A percentile compares a stretch with the other conserved stretches of the same genome.
Evolutionary conservation across 2,888 invertebrate genomes (phyloP).

Genomic region (Torymus auratus): DNA sequence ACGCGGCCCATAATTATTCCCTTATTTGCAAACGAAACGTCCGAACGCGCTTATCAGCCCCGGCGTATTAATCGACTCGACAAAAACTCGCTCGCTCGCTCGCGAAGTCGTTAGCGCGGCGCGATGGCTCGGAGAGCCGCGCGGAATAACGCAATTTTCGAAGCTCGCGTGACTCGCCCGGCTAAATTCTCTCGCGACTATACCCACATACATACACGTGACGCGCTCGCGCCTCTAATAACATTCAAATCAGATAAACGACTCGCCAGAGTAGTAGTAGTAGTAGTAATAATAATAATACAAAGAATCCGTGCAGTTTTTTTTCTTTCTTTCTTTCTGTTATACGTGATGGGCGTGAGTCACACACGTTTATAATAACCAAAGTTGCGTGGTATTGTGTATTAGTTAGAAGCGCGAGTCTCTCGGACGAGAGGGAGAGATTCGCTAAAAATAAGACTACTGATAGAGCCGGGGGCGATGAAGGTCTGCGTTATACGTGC

Average conservation of each 20-base stretch:
- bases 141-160: slow-evolving; percentile 30
- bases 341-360: no score
- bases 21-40: slow-evolving; percentile 42
- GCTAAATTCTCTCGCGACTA: slow-evolving; percentile 21
- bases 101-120: background rate
- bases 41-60: slow-evolving; percentile 17
- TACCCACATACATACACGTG: background rate
- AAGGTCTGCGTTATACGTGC: no score
- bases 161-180: slow-evolving; percentile 44
- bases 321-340: no score
- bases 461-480: no score
- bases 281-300: background rate
- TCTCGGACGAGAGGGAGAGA: no score
- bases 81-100: background rate
- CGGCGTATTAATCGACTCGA: slow-evolving; percentile 22
- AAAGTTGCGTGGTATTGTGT: no score
- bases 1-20: slow-evolving; percentile 19
- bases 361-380: no score
- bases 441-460: no score
- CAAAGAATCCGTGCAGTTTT: no score
- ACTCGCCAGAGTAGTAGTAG: background rate
- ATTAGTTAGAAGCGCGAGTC: no score
- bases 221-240: slow-evolving; percentile 21
- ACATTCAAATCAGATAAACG: slow-evolving; percentile 51
- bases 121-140: no score